phyloP scores from a whole-genome alignment of 2,113 vertebrate species.

The Haemorhous mexicanus region DNA sequence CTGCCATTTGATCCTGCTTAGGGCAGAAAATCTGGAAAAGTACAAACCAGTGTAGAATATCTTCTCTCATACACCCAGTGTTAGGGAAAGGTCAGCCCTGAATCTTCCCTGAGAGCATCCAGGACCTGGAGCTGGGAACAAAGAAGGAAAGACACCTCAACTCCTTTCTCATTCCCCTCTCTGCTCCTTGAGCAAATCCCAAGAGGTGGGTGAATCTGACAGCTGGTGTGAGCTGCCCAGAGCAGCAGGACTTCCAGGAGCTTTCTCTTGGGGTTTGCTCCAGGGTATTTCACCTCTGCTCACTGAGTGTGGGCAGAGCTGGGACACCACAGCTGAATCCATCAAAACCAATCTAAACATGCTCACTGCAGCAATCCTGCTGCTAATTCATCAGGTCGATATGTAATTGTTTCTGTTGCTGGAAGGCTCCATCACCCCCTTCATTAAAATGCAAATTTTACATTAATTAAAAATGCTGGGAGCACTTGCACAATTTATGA shows the following conservation, averaged over 20 bases:
- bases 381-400: background rate
- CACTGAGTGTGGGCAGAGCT: background rate
- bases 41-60: background rate
- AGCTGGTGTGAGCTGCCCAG: background rate
- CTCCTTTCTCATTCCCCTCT: background rate
- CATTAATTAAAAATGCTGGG: conserved; percentile 53
- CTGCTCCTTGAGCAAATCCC: background rate
- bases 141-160: background rate
- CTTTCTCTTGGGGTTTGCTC: background rate
- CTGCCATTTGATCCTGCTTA: background rate
- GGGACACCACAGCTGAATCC: background rate
- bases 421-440: conserved; percentile 5
- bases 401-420: conserved; percentile 46
- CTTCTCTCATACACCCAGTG: background rate
- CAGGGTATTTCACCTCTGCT: background rate
- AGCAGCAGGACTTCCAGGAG: background rate
- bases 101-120: background rate
- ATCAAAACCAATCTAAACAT: background rate
- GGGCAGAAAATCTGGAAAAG: background rate
- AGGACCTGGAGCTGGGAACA: background rate
- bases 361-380: background rate
- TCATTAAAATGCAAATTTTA: conserved; percentile 58
- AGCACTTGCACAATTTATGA: conserved; percentile 50
- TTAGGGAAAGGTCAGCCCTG: background rate
- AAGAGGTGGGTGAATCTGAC: background rate